Evolutionary conservation across 2,797 vertebrate species (phyloP), one percentile per base, ranked within the genome.

Genomic region (Hippoglossus hippoglossus): DNA sequence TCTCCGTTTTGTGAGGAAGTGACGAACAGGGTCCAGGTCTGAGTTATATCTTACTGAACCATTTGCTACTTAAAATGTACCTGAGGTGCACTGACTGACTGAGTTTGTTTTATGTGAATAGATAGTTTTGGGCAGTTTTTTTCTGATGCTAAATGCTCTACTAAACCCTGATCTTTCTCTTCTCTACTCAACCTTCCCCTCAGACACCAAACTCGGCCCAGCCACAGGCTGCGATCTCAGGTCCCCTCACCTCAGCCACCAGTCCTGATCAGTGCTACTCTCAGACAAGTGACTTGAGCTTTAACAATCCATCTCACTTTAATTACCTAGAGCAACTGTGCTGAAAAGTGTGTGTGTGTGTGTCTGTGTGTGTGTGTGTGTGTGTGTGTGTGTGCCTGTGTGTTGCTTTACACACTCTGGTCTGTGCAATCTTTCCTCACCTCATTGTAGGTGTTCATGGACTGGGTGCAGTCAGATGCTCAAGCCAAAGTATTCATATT

Each of bases 401-500:
- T 79, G 61, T 61, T 67, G 62, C 67, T 63, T 65, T 41, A 41
- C 59, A 15, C 31, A 56, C 50, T 39, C 36, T 64, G 44, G 31
- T 62, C 26, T 67, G 34, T 18, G 18, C 1, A 26, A 55, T 64
- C 50, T 69, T 59, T 69, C 25, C 15, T 72, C 64, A 58, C 22
- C 57, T 61, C 52, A 6, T 34, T 52, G 6, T 5, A 21, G 13
- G 68, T 62, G 51, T 47, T 56, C 13, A 7, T 66, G 25, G 53
- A 72, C 49, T 46, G 58, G 31, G 46, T 66, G 49, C 71, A 44
- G 46, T 67, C 52, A 59, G 57, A 67, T 49, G 59, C 34, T 77
- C 57, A 63, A 73, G 61, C 78, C 78, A 85, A 87, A 83, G 78
- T 79, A 77, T 58, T 73, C 46, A 41, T 58, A 46, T 79, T 77